A percentile compares a stretch with the other conserved stretches of the same genome.
Conservation (phyloP, 2,113 vertebrate species). For the Orthochromis indermauri region DNA sequence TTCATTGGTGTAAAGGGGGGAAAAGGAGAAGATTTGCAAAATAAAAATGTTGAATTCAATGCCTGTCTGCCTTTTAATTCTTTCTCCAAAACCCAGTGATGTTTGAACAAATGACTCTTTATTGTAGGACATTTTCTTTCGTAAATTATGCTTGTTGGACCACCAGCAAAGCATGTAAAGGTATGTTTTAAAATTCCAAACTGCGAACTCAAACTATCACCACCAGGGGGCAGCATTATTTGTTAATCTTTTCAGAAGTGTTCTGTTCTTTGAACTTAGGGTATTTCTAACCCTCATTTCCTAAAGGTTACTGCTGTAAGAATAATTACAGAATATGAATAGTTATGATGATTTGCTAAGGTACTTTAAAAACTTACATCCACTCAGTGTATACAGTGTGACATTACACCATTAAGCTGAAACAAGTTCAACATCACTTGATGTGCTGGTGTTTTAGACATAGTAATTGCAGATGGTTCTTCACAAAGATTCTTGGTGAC, state of each 20-base stretch:
- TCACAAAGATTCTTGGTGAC: neutral
- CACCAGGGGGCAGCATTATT: neutral
- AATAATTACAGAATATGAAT: neutral
- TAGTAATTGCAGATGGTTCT: neutral
- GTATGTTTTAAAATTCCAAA: neutral
- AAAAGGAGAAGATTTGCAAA: neutral
- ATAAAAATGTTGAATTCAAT: neutral
- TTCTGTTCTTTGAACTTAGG: neutral
- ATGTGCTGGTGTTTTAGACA: neutral
- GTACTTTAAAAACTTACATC: neutral
- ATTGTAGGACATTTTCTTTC: neutral
- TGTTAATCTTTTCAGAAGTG: neutral
- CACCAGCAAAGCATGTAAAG: neutral
- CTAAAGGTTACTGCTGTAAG: neutral
- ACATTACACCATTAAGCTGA: neutral
- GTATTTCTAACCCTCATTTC: neutral
- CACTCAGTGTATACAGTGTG: neutral
- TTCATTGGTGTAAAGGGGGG: neutral
- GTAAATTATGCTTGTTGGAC: too few species aligned
- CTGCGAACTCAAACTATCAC: neutral
- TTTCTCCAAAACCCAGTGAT: neutral
- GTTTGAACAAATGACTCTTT: neutral
- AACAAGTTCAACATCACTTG: neutral
- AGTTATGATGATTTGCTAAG: neutral
- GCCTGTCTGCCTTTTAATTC: neutral